phyloP scores from a whole-genome alignment of 35 echinoderm and acorn worm species.

The Amphiura filiformis region DNA sequence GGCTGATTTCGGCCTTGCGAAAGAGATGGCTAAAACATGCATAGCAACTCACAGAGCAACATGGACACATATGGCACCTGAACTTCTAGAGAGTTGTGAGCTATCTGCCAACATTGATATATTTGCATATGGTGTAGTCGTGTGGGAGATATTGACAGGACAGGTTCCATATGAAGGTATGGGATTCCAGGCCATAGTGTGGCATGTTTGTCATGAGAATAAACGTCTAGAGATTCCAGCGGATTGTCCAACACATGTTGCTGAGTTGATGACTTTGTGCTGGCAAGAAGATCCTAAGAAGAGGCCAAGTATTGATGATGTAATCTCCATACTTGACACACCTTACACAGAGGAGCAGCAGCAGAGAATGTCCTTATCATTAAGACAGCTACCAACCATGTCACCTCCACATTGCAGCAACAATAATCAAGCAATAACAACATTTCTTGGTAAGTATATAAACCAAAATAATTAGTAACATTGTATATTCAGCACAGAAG shows the following conservation, averaged over 20 bases:
- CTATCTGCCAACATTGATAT: background rate
- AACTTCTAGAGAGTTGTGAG: background rate
- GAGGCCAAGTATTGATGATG: background rate
- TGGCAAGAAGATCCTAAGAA: background rate
- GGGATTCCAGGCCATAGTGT: background rate
- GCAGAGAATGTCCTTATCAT: too few species aligned
- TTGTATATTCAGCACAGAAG: too few species aligned
- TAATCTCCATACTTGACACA: background rate
- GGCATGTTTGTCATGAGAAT: background rate
- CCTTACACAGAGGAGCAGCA: background rate
- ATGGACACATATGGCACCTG: background rate
- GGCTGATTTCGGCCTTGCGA: background rate
- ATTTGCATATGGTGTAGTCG: background rate
- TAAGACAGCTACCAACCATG: too few species aligned
- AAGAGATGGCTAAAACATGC: background rate
- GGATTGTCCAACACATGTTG: background rate
- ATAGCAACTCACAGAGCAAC: background rate
- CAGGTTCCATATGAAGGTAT: background rate
- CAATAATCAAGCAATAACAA: too few species aligned
- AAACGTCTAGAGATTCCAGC: background rate
- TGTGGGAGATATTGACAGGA: background rate
- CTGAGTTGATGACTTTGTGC: background rate
- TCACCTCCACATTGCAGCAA: too few species aligned
- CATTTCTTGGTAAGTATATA: too few species aligned
- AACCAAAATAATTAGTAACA: too few species aligned